A percentile compares a stretch with the other conserved stretches of the same genome.
Conservation (phyloP, 35 echinoderm and acorn worm genomes). For the Stichopus chloronotus region DNA sequence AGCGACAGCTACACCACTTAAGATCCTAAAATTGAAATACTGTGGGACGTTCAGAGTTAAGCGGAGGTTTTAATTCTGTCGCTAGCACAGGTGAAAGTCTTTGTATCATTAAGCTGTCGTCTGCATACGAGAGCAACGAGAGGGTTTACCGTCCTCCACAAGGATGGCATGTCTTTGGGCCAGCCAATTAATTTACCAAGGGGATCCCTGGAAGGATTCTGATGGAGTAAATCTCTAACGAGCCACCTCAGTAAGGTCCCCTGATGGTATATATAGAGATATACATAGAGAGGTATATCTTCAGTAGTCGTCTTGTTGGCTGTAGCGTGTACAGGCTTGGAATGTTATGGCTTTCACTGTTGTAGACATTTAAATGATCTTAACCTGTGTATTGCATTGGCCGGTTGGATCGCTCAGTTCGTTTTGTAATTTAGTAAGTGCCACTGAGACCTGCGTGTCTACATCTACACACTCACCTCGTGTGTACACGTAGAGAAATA, state of each 20-base stretch:
- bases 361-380: too few relatives aligned
- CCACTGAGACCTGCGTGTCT: too few relatives aligned
- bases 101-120: not conserved
- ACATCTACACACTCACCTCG: too few relatives aligned
- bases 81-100: constrained; percentile 39
- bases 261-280: not conserved
- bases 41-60: not conserved
- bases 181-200: not conserved
- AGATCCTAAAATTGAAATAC: constrained; percentile 28
- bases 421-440: too few relatives aligned
- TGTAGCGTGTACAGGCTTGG: too few relatives aligned
- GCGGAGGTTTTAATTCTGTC: not conserved
- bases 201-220: constrained; percentile 14
- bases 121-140: not conserved
- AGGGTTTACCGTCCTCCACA: not conserved
- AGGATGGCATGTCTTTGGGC: constrained; percentile 4
- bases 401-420: too few relatives aligned
- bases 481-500: too few relatives aligned
- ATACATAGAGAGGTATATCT: too few relatives aligned
- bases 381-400: too few relatives aligned
- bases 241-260: not conserved
- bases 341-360: too few relatives aligned
- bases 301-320: too few relatives aligned
- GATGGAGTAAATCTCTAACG: not conserved
- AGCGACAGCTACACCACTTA: not conserved